A percentile compares a stretch with the other conserved stretches of the same genome.
Evolutionary conservation across 2,113 vertebrate species (phyloP).

Genomic region (Percopsis transmontana): DNA sequence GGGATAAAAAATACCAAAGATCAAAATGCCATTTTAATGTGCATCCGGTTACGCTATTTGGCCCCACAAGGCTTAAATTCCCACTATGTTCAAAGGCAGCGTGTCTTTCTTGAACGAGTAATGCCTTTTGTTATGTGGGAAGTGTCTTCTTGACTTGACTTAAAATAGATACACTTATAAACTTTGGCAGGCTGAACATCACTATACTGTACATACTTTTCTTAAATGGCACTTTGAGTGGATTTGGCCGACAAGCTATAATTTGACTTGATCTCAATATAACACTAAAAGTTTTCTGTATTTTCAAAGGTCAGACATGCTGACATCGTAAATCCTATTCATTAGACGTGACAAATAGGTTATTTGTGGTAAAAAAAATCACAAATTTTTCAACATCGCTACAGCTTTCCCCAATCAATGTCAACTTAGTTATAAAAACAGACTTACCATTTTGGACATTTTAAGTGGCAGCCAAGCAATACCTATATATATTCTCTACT

Average conservation of each 20-base stretch:
- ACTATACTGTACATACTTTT: slow-evolving; percentile 15
- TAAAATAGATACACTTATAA: slow-evolving; percentile 55
- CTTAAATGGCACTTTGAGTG: slow-evolving; percentile 54
- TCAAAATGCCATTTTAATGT: slow-evolving; percentile 26
- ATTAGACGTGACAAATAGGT: slow-evolving; percentile 54
- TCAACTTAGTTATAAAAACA: slow-evolving; percentile 1
- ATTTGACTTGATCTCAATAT: slow-evolving; percentile 64
- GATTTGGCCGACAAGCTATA: slow-evolving; percentile 31
- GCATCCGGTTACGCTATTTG: slow-evolving; percentile 29
- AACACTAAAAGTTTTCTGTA: slow-evolving; percentile 50
- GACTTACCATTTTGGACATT: slow-evolving; percentile 31
- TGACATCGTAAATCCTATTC: slow-evolving; percentile 40
- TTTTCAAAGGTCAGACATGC: slow-evolving; percentile 34
- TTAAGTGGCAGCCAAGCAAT: slow-evolving; percentile 37
- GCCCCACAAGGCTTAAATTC: slow-evolving; percentile 33
- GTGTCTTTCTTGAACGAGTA: slow-evolving; percentile 35
- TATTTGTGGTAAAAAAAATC: slow-evolving; percentile 47
- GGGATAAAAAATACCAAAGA: slow-evolving; percentile 17
- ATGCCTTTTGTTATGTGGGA: slow-evolving; percentile 29
- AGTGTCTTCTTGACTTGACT: slow-evolving; percentile 18
- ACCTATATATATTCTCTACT: slow-evolving; percentile 29
- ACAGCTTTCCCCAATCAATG: slow-evolving; percentile 20
- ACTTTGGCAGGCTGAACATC: slow-evolving; percentile 33
- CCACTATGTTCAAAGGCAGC: slow-evolving; percentile 30
- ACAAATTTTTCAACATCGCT: slow-evolving; percentile 32